phyloP scores from a whole-genome alignment of 1,140 invertebrate species.

The Pseudomyrmex dendroicus region DNA sequence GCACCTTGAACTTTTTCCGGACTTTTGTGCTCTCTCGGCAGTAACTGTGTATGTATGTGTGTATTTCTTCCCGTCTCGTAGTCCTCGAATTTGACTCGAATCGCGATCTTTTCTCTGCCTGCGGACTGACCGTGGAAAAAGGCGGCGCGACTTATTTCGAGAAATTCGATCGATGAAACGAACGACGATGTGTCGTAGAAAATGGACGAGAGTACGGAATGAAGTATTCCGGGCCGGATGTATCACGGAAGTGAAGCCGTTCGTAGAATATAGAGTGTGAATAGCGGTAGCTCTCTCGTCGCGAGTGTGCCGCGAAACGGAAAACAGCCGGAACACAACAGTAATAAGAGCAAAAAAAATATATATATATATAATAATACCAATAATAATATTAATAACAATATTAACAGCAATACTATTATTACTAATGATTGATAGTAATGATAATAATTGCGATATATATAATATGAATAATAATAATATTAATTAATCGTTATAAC shows the following conservation, averaged over 20 bases:
- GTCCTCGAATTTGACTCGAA: neutral
- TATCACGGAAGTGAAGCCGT: constrained; percentile 8
- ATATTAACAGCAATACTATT: constrained; percentile 65
- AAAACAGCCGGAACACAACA: constrained; percentile 27
- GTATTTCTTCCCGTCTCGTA: constrained; percentile 8
- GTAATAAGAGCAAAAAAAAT: constrained; percentile 26
- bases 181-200: neutral
- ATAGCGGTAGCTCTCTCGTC: neutral
- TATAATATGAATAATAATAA: constrained; percentile 56
- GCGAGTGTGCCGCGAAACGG: constrained; percentile 19
- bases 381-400: constrained; percentile 61
- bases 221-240: constrained; percentile 6
- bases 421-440: constrained; percentile 69
- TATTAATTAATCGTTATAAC: constrained; percentile 75
- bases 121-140: neutral
- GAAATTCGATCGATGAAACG: constrained; percentile 2
- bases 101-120: neutral
- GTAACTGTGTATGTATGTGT: neutral
- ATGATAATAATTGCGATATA: constrained; percentile 69
- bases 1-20: neutral
- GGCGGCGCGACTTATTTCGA: neutral
- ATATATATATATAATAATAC: constrained; percentile 34
- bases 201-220: constrained; percentile 21
- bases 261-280: constrained; percentile 30
- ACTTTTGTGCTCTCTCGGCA: neutral